phyloP scores from a whole-genome alignment of 2,113 vertebrate species.

The Oreocharis arfaki region DNA sequence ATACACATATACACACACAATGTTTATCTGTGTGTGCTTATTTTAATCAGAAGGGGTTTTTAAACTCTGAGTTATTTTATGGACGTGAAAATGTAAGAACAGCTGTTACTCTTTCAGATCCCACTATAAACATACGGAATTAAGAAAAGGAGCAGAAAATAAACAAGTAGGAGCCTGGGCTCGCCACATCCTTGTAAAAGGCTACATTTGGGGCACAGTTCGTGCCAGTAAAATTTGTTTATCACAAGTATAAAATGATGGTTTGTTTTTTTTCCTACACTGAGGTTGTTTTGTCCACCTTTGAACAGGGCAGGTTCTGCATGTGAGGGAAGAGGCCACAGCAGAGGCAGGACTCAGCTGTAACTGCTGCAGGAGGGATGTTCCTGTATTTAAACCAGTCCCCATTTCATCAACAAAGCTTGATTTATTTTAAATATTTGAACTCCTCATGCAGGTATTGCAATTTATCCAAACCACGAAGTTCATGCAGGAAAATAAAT shows the following conservation, averaged over 20 bases:
- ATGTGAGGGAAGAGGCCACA: not conserved
- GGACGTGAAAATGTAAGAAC: not conserved
- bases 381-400: not conserved
- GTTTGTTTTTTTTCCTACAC: rapidly evolving
- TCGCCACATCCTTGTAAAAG: not conserved
- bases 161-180: not conserved
- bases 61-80: not conserved
- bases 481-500: not conserved
- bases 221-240: not conserved
- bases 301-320: not conserved
- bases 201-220: not conserved
- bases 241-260: not conserved
- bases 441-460: not conserved
- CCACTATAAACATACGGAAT: not conserved
- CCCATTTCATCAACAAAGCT: not conserved
- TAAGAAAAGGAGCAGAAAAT: not conserved
- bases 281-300: not conserved
- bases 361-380: not conserved
- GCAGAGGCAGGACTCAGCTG: not conserved
- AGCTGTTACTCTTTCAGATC: not conserved
- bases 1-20: rapidly evolving
- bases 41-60: not conserved
- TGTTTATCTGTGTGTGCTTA: not conserved
- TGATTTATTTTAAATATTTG: not conserved
- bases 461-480: not conserved